Conservation (phyloP, 2,797 vertebrate species). For the Gorsachius magnificus region DNA sequence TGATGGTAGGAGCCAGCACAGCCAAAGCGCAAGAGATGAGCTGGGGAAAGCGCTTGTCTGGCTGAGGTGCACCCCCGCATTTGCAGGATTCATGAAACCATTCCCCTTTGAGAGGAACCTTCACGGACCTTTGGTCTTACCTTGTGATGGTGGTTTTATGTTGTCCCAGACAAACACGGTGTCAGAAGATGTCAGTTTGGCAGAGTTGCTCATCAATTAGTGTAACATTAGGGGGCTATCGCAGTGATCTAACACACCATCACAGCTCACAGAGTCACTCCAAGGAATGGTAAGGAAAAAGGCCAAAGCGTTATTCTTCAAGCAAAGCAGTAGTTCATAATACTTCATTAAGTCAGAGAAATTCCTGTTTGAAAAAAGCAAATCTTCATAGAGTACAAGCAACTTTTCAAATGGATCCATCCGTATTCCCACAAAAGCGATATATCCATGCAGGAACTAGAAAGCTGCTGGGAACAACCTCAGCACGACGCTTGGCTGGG, state of each 20-base stretch:
- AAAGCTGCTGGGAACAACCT: background rate
- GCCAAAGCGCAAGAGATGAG: background rate
- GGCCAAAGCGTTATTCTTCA: background rate
- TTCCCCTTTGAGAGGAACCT: rapidly evolving
- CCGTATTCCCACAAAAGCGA: background rate
- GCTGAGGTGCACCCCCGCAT: background rate
- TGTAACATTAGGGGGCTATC: rapidly evolving
- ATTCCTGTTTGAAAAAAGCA: background rate
- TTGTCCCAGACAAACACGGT: rapidly evolving
- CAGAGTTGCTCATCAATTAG: background rate
- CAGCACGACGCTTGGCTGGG: background rate
- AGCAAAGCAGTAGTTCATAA: background rate
- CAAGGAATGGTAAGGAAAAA: background rate
- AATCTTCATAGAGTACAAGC: background rate
- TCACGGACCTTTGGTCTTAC: background rate
- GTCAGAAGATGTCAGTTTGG: background rate
- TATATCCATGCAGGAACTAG: too few relatives aligned
- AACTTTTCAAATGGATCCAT: background rate
- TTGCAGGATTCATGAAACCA: background rate
- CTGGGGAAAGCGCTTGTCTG: background rate
- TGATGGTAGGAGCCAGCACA: background rate
- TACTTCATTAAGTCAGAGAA: background rate
- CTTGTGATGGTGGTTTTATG: background rate
- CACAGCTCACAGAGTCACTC: background rate
- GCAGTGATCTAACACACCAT: background rate